Base-by-base conservation (phyloP, 2,797 vertebrate genomes). In the Peromyscus aztecus region DNA sequence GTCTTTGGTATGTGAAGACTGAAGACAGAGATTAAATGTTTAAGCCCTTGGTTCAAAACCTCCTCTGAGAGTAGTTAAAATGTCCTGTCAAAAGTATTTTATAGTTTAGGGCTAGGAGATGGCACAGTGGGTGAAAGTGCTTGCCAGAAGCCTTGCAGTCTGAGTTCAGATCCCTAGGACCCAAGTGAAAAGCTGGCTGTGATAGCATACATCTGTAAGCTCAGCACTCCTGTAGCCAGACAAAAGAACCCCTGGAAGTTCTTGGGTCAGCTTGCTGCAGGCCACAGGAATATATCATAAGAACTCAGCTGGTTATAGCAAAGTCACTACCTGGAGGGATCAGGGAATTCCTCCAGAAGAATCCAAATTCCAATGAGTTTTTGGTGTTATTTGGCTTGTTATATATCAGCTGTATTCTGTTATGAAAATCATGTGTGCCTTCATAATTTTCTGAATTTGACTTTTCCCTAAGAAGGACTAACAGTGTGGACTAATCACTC, bases 31-130 rank as follows among this genome's bases (percentile, higher is more conserved):
- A 75, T 90, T 93, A 94, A 85, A 29, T 40, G 59, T 61, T 81
- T 89, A 81, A 94, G 21, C 2, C 6, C 2, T 84, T 80, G 83
- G 10, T 11, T 91, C n/a, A 69, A 88, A 75, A 63, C 13, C 34
- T 92, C 43, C 90, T 90, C 71, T 75, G 23, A 52, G 29, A 88
- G 13, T 85, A 95, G 27, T 2, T 84, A 83, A 91, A 91, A n/a
- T 71, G 6, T 76, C 27, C 55, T 34, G 73, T 21, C 14, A 31
- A 73, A 90, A 61, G 10, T 43, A 96, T 78, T 92, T 88, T 29
- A 80, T 76, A 49, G 27, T 9, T 52, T 55, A 73, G 69, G 52
- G n/a, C n/a, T 67, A 57, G 49, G 52, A 73, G 16, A 73, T 12
- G 24, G n/a, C 24, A 12, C 23, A 55, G 23, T 71, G 19, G 24